Percentiles rank a stretch among this genome's conserved stretches.
Evolutionary conservation across 1,140 invertebrate genomes (phyloP).

Genomic region (Apis laboriosa): DNA sequence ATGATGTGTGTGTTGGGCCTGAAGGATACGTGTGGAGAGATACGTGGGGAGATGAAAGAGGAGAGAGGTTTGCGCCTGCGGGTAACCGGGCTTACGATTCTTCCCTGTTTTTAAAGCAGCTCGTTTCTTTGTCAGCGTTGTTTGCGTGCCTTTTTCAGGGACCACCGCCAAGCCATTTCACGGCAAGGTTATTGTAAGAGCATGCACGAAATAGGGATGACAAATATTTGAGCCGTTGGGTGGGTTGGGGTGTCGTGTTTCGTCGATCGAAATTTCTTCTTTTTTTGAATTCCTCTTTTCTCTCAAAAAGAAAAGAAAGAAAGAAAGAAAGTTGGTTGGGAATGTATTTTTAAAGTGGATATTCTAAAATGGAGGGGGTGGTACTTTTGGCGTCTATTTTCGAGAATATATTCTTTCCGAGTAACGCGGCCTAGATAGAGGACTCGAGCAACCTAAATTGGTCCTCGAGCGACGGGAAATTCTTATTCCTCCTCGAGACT

Average conservation of each 20-base stretch:
- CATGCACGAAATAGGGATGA: not conserved
- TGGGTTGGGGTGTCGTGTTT: not conserved
- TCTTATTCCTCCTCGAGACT: not conserved
- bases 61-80: too few relatives aligned
- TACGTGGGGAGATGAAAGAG: too few relatives aligned
- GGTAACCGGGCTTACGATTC: too few relatives aligned
- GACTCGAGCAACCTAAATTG: too few relatives aligned
- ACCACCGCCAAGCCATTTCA: not conserved
- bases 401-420: not conserved
- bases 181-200: not conserved
- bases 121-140: conserved; percentile 5
- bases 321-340: too few relatives aligned
- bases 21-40: too few relatives aligned
- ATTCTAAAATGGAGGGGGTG: not conserved
- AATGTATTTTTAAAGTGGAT: not conserved
- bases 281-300: not conserved
- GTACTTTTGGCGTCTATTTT: not conserved
- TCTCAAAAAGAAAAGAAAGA: too few relatives aligned
- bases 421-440: not conserved
- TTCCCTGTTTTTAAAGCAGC: not conserved
- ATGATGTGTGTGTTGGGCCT: too few relatives aligned
- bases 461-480: not conserved
- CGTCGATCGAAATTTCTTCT: not conserved
- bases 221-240: not conserved
- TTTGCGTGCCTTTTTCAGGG: not conserved